Conservation (phyloP, 2,888 invertebrate species). For the Lomographa bimaculata region DNA sequence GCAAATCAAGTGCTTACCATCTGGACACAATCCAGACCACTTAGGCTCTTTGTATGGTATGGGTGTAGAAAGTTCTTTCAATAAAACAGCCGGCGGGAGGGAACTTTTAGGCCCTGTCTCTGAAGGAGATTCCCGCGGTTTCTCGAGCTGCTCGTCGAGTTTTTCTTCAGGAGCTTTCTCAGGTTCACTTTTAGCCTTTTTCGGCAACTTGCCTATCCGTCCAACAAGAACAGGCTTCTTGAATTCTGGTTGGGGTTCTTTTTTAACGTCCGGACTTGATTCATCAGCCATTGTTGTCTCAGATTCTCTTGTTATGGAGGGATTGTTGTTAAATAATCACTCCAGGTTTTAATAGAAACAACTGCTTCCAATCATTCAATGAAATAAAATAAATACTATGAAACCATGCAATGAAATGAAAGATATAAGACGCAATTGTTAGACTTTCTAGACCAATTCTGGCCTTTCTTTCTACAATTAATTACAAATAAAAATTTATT, state of each 20-base stretch:
- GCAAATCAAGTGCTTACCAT: no score
- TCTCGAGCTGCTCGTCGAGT: background rate
- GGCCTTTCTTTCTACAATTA: no score
- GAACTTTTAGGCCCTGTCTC: slow-evolving; percentile 44
- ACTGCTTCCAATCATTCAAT: no score
- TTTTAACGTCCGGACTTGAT: slow-evolving; percentile 37
- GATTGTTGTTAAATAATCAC: no score
- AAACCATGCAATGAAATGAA: no score
- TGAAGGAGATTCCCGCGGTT: no score
- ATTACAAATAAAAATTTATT: no score
- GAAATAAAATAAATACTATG: no score
- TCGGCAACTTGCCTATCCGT: slow-evolving; percentile 79
- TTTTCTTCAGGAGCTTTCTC: slow-evolving; percentile 41
- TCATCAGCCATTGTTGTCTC: slow-evolving; percentile 46
- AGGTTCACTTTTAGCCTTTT: slow-evolving; percentile 54
- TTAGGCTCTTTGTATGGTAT: slow-evolving; percentile 90
- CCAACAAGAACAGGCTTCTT: slow-evolving; percentile 82
- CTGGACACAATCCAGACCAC: slow-evolving; percentile 89
- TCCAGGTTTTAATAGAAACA: no score
- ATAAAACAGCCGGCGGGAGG: slow-evolving; percentile 53
- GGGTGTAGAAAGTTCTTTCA: slow-evolving; percentile 65
- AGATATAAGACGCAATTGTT: no score
- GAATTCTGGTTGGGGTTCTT: slow-evolving; percentile 59
- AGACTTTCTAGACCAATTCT: no score
- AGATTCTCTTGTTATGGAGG: no score